Conservation (phyloP, 2,113 vertebrate species). For the Pseudopodoces humilis region DNA sequence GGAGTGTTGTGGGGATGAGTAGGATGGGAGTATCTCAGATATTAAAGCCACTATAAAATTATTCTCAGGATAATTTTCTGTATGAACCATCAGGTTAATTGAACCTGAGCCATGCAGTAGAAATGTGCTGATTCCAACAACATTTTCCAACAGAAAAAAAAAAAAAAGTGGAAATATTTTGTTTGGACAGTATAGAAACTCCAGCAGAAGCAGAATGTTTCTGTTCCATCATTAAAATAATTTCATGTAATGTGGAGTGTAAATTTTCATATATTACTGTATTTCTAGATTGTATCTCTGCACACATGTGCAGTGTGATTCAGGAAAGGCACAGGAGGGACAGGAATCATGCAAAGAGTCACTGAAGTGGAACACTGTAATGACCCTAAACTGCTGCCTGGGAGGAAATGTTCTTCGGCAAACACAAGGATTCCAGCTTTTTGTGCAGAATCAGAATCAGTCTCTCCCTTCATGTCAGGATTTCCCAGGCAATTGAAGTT, state of each 20-base stretch:
- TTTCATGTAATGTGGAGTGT: accelerated
- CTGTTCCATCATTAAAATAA: background rate
- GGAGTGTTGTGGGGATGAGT: background rate
- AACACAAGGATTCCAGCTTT: background rate
- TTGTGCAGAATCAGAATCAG: background rate
- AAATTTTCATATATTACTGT: background rate
- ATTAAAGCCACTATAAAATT: background rate
- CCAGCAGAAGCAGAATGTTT: background rate
- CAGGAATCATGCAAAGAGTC: background rate
- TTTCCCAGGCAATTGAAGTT: background rate
- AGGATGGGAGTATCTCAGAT: background rate
- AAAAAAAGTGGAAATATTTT: background rate
- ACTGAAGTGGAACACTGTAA: background rate
- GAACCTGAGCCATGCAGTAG: background rate
- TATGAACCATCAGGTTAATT: background rate
- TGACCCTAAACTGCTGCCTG: background rate
- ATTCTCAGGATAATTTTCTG: background rate
- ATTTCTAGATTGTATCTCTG: background rate
- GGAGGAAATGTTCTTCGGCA: background rate
- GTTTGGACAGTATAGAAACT: background rate
- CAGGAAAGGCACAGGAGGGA: background rate
- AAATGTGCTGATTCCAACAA: conserved; percentile 43
- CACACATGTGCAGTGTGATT: accelerated
- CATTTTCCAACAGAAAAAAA: background rate
- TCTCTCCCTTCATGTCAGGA: background rate